A percentile compares a stretch with the other conserved stretches of the same genome.
Conservation (phyloP, 2,888 invertebrate species). For the Oxycera nigricornis region DNA sequence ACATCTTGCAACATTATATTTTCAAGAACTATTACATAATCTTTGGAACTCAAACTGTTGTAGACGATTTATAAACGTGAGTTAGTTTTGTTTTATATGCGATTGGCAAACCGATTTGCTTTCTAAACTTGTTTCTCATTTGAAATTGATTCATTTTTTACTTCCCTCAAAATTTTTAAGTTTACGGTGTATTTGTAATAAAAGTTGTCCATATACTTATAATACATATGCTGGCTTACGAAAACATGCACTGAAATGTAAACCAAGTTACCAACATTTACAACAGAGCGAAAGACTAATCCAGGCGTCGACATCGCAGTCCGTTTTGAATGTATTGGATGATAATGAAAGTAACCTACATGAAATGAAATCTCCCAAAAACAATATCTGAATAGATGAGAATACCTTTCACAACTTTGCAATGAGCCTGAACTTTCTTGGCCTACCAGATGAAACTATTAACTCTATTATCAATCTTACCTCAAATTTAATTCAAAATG, state of each 20-base stretch:
- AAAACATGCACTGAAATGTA: slow-evolving; percentile 31
- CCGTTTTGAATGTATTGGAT: no score
- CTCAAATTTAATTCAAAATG: slow-evolving; percentile 25
- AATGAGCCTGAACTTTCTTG: slow-evolving; percentile 5
- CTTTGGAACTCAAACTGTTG: no score
- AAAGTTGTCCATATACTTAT: slow-evolving; percentile 7
- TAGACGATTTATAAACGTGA: no score
- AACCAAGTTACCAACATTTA: no score
- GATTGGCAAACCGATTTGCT: not conserved
- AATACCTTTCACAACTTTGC: not conserved
- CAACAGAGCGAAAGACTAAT: no score
- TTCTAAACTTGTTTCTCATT: slow-evolving; percentile 11
- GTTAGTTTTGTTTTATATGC: slow-evolving; percentile 28
- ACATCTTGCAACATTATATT: no score
- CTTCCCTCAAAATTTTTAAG: slow-evolving; percentile 14
- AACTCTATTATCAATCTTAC: slow-evolving; percentile 21
- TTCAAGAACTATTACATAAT: no score
- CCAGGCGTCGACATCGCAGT: no score
- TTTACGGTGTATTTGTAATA: slow-evolving; percentile 24
- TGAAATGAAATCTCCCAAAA: not conserved
- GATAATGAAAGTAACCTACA: not conserved
- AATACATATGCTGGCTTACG: slow-evolving; percentile 22
- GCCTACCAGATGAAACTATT: slow-evolving; percentile 30
- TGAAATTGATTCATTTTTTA: slow-evolving; percentile 25
- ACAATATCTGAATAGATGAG: not conserved